Base-by-base conservation (phyloP, 2,888 invertebrate genomes). In the Ligdia adustata region DNA sequence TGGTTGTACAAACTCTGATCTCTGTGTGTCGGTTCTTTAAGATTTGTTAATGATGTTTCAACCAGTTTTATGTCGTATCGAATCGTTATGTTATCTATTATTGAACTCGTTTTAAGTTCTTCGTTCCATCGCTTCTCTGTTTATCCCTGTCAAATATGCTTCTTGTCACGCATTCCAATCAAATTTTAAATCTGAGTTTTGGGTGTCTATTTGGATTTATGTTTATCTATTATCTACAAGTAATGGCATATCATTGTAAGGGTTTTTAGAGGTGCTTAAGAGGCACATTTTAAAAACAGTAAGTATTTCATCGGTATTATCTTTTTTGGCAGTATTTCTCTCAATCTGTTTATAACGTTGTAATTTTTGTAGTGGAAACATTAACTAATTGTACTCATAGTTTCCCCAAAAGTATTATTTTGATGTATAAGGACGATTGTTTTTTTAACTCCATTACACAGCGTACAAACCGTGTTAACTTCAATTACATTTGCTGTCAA, bases 401-500 rank as follows among this genome's bases (percentile, higher is more conserved):
- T n/a, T n/a, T n/a, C n/a, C n/a, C n/a, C n/a, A n/a, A n/a, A n/a
- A n/a, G n/a, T n/a, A n/a, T n/a, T n/a, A n/a, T n/a, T n/a, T n/a
- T n/a, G n/a, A n/a, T n/a, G n/a, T n/a, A n/a, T n/a, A n/a, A n/a
- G n/a, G n/a, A n/a, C n/a, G n/a, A n/a, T 22, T 7, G 12, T 2
- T 7, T 2, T 31, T 28, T 41, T n/a, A 9, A 26, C 31, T 26
- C 16, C 16, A 32, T 38, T 18, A 44, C 3, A 13, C 16, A 38
- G 22, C 9, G 27, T 41, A 37, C 29, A 24, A 22, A 48, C 32
- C 52, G 49, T 54, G 57, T n/a, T 47, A 20, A 47, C 22, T 45
- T 44, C 54, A 49, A 54, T 57, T 54, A 53, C 29, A 44, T 40
- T 29, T 35, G 33, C 47, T 48, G 54, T 56, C 53, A 54, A 54